Conservation (phyloP, 1,140 invertebrate genomes). For the Calliphora vicina region DNA sequence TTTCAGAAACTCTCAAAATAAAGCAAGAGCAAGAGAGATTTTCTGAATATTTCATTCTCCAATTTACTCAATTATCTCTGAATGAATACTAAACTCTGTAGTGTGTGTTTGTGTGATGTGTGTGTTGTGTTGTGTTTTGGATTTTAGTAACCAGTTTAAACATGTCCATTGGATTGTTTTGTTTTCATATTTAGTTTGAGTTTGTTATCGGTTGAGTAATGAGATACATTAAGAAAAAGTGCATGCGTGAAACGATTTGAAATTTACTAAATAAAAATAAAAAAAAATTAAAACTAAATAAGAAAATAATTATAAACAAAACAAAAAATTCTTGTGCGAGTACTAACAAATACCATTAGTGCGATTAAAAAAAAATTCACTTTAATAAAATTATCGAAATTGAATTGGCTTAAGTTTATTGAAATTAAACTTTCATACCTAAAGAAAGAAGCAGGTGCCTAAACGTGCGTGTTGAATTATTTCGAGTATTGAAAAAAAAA, state of each 20-base stretch:
- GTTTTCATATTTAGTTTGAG: slow-evolving; percentile 25
- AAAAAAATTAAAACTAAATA: background rate
- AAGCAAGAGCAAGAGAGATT: background rate
- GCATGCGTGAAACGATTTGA: slow-evolving; percentile 3
- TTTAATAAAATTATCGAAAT: background rate
- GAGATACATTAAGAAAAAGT: slow-evolving; percentile 7
- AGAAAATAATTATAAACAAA: background rate
- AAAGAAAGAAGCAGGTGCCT: background rate
- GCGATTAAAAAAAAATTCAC: background rate
- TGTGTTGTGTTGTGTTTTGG: background rate
- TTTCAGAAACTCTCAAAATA: background rate
- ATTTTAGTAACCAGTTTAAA: background rate
- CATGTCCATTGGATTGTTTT: slow-evolving; percentile 21
- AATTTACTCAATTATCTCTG: too few relatives aligned
- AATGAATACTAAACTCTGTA: background rate
- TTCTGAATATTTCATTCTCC: background rate
- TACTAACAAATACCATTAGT: background rate
- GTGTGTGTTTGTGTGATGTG: background rate
- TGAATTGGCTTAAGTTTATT: background rate
- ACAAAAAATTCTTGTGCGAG: background rate
- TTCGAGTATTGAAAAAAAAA: background rate
- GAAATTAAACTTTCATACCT: background rate
- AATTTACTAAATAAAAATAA: background rate
- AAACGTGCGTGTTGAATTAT: background rate
- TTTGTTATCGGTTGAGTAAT: slow-evolving; percentile 13